These are phyloP conservation scores for Eremophila alpestris DNA, from an alignment of 2,797 vertebrate species.

Conservation along the genomic window DNA sequence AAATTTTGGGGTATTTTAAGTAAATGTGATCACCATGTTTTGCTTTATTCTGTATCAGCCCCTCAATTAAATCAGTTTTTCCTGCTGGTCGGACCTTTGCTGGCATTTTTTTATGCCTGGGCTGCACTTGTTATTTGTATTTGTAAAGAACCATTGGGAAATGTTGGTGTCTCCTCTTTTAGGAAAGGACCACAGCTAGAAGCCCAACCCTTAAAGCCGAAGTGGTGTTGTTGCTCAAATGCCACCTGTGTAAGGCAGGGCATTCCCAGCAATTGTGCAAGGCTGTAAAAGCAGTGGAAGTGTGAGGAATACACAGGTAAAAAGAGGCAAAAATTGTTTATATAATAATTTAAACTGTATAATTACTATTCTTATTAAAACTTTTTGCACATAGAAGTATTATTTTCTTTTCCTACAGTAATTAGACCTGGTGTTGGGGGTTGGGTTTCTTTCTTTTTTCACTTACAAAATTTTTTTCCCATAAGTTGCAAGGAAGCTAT, in stretches of 20 bases:
- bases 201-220: neutral
- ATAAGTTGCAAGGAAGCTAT: neutral
- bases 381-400: neutral
- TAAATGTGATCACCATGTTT: neutral
- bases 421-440: neutral
- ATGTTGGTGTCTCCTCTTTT: neutral
- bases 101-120: neutral
- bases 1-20: neutral
- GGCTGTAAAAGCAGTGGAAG: neutral
- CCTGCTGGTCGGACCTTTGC: neutral
- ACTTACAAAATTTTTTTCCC: neutral
- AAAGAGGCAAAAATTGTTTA: neutral
- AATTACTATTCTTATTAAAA: neutral
- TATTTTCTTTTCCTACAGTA: neutral
- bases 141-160: neutral
- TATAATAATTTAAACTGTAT: neutral
- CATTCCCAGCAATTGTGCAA: neutral
- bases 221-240: rapidly evolving
- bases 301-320: neutral
- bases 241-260: neutral
- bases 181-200: neutral
- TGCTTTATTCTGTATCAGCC: neutral
- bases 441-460: neutral
- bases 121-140: neutral
- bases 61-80: neutral